Percentiles rank a stretch among this genome's conserved stretches.
Evolutionary conservation across 2,888 invertebrate species (phyloP).

Genomic region (Metacarcinus magister): DNA sequence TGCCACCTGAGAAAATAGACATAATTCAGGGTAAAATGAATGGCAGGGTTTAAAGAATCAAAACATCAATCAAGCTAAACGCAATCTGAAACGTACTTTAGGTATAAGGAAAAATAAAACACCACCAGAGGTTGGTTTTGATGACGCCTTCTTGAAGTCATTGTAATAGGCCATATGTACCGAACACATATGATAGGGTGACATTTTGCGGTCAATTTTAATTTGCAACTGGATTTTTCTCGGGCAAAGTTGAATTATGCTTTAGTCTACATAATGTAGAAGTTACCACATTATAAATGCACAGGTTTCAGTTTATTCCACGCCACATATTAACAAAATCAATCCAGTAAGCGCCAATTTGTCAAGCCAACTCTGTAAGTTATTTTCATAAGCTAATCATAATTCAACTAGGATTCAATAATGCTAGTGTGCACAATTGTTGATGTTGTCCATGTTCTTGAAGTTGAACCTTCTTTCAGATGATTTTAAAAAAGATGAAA

Average conservation of each 20-base stretch:
- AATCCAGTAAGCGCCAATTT: not conserved
- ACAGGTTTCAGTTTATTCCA: not conserved
- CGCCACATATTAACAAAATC: not conserved
- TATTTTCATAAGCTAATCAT: not conserved
- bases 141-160: not conserved
- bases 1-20: slow-evolving; percentile 76
- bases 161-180: not conserved
- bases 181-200: not conserved
- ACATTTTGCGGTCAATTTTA: not conserved
- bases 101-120: not conserved
- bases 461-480: no score
- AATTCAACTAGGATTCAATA: not conserved
- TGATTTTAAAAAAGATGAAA: no score
- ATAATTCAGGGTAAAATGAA: slow-evolving; percentile 52
- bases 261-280: not conserved
- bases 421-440: no score
- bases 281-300: not conserved
- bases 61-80: not conserved
- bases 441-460: no score
- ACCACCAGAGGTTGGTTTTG: not conserved
- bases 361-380: not conserved
- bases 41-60: slow-evolving; percentile 51
- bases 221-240: not conserved
- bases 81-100: not conserved
- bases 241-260: not conserved